A percentile compares a stretch with the other conserved stretches of the same genome.
These are phyloP conservation scores for Lamprologus speciosus DNA, from an alignment of 2,113 vertebrate genomes.

Conservation along the genomic window DNA sequence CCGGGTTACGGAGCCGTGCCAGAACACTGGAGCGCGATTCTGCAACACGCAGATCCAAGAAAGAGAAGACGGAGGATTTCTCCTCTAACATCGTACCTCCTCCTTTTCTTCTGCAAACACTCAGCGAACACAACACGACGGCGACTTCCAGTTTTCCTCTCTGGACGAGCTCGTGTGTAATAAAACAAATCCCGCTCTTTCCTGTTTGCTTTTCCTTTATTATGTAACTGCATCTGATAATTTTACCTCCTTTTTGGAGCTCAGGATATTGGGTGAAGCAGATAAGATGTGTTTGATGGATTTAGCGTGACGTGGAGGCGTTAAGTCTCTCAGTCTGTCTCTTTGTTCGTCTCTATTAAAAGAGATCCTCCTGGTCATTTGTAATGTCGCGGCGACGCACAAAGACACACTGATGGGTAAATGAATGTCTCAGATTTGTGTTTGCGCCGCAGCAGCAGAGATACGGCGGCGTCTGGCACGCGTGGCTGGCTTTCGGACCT, in stretches of 20 bases:
- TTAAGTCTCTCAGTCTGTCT: slow-evolving; percentile 53
- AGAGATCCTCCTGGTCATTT: slow-evolving; percentile 16
- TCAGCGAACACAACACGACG: not conserved
- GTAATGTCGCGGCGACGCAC: not conserved
- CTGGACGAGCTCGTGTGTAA: not conserved
- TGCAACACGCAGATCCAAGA: not conserved
- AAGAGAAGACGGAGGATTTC: not conserved
- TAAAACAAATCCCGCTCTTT: not conserved
- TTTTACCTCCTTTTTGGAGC: slow-evolving; percentile 13
- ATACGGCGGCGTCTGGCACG: not conserved
- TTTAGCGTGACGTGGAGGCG: slow-evolving; percentile 29
- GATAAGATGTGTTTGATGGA: slow-evolving; percentile 56
- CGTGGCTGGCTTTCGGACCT: not conserved
- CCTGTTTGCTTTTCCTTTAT: slow-evolving; percentile 15
- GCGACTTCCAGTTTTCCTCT: not conserved
- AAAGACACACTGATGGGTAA: slow-evolving; percentile 24
- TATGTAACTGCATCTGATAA: slow-evolving; percentile 42
- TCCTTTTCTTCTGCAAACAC: not conserved
- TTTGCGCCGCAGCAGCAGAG: not conserved
- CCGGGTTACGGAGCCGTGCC: slow-evolving; percentile 36
- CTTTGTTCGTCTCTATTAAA: slow-evolving; percentile 56
- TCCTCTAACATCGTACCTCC: not conserved
- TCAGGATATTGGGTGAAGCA: slow-evolving; percentile 49
- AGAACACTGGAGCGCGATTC: slow-evolving; percentile 29
- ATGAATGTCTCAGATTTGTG: not conserved